Evolutionary conservation across 2,888 invertebrate genomes (phyloP).

Genomic region (Argynnis bischoffii): DNA sequence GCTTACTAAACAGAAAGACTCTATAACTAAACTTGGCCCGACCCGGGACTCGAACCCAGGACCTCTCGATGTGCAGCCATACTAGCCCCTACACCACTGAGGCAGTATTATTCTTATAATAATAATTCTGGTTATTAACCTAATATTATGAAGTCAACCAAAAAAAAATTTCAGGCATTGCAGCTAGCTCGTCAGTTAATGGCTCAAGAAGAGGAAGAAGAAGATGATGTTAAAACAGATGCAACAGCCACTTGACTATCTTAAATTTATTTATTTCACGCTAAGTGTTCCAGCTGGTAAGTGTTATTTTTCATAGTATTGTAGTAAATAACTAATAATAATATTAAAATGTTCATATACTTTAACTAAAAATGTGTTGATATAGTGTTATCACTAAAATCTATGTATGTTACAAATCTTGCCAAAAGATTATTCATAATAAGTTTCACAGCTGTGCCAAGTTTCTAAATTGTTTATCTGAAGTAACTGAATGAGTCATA

Average conservation of each 20-base stretch:
- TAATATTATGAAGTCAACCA: not conserved
- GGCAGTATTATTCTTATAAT: not conserved
- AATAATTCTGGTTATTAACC: not conserved
- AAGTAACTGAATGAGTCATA: not conserved
- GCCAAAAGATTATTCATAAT: conserved; percentile 5
- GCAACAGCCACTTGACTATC: conserved; percentile 64
- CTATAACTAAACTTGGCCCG: too few relatives aligned
- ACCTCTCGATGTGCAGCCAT: too few relatives aligned
- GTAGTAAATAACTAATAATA: not conserved
- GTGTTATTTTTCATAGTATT: conserved; percentile 4
- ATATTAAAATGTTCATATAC: not conserved
- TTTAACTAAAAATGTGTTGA: too few relatives aligned
- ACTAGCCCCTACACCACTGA: too few relatives aligned
- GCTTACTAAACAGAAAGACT: too few relatives aligned
- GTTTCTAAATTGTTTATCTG: conserved; percentile 3
- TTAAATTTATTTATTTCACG: conserved; percentile 37
- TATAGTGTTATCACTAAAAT: not conserved
- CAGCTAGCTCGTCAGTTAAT: conserved; percentile 95
- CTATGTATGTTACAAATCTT: not conserved
- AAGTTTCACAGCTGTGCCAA: not conserved
- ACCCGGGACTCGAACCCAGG: too few relatives aligned
- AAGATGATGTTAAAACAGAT: conserved; percentile 76
- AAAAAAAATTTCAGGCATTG: conserved; percentile 85
- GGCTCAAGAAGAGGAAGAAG: conserved; percentile 94
- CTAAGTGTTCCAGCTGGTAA: conserved; percentile 44